Conservation (phyloP, 2,888 invertebrate species). For the Pseudococcus longispinus region DNA sequence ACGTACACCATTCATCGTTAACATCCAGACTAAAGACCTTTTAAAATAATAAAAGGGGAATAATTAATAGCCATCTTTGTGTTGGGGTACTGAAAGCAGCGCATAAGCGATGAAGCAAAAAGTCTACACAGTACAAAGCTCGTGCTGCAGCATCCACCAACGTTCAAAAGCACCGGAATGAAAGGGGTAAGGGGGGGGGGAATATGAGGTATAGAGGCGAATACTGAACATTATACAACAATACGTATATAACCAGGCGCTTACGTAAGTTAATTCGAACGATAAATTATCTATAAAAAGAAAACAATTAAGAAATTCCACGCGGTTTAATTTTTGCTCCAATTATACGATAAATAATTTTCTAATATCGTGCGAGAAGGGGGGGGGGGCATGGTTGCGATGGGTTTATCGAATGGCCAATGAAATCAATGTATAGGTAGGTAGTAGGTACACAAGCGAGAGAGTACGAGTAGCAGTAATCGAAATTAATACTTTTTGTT, state of each 20-base stretch:
- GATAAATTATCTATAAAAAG: constrained; percentile 37
- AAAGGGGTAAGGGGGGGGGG: neutral
- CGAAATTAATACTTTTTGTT: constrained; percentile 23
- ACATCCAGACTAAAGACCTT: constrained; percentile 11
- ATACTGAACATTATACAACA: neutral
- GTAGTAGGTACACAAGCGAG: too few species aligned
- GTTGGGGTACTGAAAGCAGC: neutral
- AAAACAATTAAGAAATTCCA: constrained; percentile 37
- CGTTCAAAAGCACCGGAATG: neutral
- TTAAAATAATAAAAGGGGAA: constrained; percentile 16
- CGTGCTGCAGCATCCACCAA: neutral
- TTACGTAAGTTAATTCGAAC: constrained; percentile 25
- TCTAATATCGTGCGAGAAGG: neutral
- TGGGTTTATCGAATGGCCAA: neutral
- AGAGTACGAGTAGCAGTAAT: neutral
- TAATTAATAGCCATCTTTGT: constrained; percentile 32
- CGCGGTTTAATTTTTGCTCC: constrained; percentile 12
- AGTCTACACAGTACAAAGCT: neutral
- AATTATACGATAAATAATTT: neutral
- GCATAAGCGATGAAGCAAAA: constrained; percentile 18
- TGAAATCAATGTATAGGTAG: neutral
- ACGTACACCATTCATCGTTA: constrained; percentile 15
- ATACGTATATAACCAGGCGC: neutral
- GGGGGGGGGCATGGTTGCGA: neutral
- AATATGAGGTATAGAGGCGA: neutral